Evolutionary conservation across 53 echinoderm and acorn worm species (phyloP), one percentile per base, ranked within the genome.

Genomic region (Temnopleurus reevesii): DNA sequence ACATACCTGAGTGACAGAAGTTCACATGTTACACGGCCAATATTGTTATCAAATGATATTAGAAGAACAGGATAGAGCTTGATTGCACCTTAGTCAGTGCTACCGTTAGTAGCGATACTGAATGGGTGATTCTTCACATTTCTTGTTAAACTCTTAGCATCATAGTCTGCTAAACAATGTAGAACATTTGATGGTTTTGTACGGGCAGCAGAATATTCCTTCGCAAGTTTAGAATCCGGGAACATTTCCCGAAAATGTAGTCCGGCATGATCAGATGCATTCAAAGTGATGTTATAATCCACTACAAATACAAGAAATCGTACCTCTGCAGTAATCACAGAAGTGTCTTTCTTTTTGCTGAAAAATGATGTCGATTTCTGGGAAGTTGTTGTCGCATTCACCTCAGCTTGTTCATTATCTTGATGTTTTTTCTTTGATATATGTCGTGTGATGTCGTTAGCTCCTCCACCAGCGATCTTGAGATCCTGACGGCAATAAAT

Each of bases 181-280:
- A 45, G 12, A 13, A 77, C 77, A 77, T 71, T 71, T 71, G 30
- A 29, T 77, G 90, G 77, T 59, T 90, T 90, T 45, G 90, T 81
- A 54, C 81, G 38, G 18, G 80, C 90, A 61, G 77, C 77, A 45
- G 77, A 57, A 60, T 90, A 90, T 81, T 80, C 80, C 90, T 90
- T 80, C 43, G 90, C 90, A 55, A 90, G 45, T 90, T 90, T 90
- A 35, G 56, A 90, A 56, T 90, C 90, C 43, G 80, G 90, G 26
- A 84, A 34, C 85, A 84, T 84, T 19, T 84, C 57, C 35, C 59
- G 38, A 35, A 84, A 21, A 15, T 34, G 44, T 56, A 33, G 85
- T 58, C 85, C 85, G 57, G 45, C 59, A 59, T 84, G 59, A 41
- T 56, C 85, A 84, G 58, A 58, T 15, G 45, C 57, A 56, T 51